phyloP scores from a whole-genome alignment of 2,888 invertebrate species.

The Polyploca ridens region DNA sequence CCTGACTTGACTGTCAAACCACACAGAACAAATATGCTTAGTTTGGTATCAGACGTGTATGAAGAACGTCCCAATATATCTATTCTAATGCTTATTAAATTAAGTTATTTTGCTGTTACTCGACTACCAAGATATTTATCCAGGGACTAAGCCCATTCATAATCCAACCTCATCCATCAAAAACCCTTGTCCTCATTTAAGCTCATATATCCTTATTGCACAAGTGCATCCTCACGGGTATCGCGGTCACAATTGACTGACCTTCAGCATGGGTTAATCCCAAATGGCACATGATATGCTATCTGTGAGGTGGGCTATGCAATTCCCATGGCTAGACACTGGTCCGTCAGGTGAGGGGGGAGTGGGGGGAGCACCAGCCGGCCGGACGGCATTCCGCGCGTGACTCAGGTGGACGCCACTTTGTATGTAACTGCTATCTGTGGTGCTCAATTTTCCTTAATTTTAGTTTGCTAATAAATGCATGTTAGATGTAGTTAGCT shows the following conservation, averaged over 20 bases:
- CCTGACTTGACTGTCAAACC: no score
- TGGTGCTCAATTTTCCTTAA: not conserved
- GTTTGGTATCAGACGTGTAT: no score
- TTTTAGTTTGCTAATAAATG: not conserved
- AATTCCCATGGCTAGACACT: conserved; percentile 41
- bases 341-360: conserved; percentile 21
- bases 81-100: no score
- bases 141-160: no score
- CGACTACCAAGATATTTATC: no score
- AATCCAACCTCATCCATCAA: not conserved
- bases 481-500: not conserved
- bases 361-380: conserved; percentile 36
- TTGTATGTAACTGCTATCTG: conserved; percentile 26
- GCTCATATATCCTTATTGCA: not conserved
- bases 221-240: not conserved
- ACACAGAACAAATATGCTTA: no score
- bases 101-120: no score
- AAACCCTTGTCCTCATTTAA: not conserved
- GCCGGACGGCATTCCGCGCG: conserved; percentile 65
- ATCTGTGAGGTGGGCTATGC: conserved; percentile 28
- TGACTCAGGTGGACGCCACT: conserved; percentile 53
- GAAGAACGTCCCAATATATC: no score
- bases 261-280: not conserved
- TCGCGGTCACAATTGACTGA: not conserved
- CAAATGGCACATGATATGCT: conserved; percentile 15